Percentiles rank a stretch among this genome's conserved stretches.
Conservation (phyloP, 1,140 invertebrate species). For the Drosophila sucinea region DNA sequence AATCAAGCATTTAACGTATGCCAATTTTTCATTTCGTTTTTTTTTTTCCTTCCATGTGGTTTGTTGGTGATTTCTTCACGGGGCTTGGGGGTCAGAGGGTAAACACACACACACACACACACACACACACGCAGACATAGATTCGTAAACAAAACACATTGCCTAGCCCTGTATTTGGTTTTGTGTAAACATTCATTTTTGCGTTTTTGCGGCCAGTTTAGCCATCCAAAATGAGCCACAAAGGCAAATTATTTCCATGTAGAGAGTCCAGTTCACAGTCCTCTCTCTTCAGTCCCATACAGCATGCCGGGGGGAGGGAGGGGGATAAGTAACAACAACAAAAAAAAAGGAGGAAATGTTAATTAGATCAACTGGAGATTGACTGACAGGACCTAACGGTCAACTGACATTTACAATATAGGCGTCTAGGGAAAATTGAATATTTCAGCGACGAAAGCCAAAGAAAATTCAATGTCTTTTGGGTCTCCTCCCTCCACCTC, state of each 20-base stretch:
- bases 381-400: neutral
- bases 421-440: neutral
- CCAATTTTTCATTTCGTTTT: slow-evolving; percentile 19
- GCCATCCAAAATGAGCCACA: slow-evolving; percentile 1
- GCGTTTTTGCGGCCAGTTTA: slow-evolving; percentile 16
- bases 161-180: slow-evolving; percentile 7
- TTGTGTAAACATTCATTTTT: slow-evolving; percentile 21
- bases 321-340: neutral
- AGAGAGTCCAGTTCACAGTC: too few species aligned
- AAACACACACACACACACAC: neutral
- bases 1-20: slow-evolving; percentile 24
- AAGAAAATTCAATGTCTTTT: neutral
- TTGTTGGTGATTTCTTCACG: too few species aligned
- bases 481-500: neutral
- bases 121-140: neutral
- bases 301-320: too few species aligned
- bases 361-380: slow-evolving; percentile 14
- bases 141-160: slow-evolving; percentile 22
- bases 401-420: slow-evolving; percentile 4
- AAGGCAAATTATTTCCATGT: neutral
- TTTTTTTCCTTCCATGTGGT: neutral
- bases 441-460: neutral
- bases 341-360: slow-evolving; percentile 1
- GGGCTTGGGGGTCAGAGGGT: neutral
- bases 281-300: too few species aligned